Percentiles rank a stretch among this genome's conserved stretches.
phyloP scores from a whole-genome alignment of 2,113 vertebrate genomes.

The Etheostoma cragini region DNA sequence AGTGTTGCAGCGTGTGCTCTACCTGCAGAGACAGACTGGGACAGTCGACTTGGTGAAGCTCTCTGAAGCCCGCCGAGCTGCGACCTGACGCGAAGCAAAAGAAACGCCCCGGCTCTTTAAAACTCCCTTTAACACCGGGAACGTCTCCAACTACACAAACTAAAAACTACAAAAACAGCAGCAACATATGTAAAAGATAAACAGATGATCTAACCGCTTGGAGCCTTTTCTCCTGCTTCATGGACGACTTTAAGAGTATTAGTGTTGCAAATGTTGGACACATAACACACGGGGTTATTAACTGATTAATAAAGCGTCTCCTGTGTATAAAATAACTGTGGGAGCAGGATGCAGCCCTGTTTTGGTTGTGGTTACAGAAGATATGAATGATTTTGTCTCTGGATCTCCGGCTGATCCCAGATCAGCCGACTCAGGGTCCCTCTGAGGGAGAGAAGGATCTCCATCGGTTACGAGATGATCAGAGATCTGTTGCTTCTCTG shows the following conservation, averaged over 20 bases:
- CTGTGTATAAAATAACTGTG: not conserved
- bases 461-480: not conserved
- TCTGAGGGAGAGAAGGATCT: not conserved
- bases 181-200: not conserved
- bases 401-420: not conserved
- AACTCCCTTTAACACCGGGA: not conserved
- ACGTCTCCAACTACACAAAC: not conserved
- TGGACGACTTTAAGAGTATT: not conserved
- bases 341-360: not conserved
- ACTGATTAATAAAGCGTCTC: not conserved
- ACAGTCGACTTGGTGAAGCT: not conserved
- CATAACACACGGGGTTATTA: not conserved
- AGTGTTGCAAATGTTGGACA: slow-evolving; percentile 24
- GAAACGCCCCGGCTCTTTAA: not conserved
- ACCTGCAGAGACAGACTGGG: not conserved
- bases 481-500: not conserved
- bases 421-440: not conserved
- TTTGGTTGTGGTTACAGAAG: not conserved
- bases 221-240: not conserved
- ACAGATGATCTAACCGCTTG: not conserved
- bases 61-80: too few relatives aligned
- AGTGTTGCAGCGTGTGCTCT: not conserved
- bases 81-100: too few relatives aligned
- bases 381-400: not conserved
- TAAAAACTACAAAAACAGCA: not conserved